Evolutionary conservation across 2,888 invertebrate genomes (phyloP).

Genomic region (Seira sanloemensis): DNA sequence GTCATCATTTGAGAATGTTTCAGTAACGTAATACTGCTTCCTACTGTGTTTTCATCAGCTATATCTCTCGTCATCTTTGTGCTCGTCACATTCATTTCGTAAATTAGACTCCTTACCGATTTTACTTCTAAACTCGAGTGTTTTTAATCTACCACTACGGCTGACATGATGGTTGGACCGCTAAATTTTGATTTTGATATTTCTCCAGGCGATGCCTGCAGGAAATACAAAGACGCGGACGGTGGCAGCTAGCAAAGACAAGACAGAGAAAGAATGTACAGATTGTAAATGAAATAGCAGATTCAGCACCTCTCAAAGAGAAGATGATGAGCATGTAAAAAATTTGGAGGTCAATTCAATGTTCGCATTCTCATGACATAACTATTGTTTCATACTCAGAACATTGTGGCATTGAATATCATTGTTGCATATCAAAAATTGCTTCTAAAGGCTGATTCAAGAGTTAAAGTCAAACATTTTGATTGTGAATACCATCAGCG

Average conservation of each 20-base stretch:
- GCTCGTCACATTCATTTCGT: slow-evolving; percentile 22
- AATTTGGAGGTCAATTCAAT: slow-evolving; percentile 32
- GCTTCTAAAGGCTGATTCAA: too few species aligned
- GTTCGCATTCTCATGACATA: neutral
- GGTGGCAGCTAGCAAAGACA: neutral
- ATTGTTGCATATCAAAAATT: too few species aligned
- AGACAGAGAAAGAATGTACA: too few species aligned
- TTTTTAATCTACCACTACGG: neutral
- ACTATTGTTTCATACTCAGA: neutral
- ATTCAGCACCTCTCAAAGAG: slow-evolving; percentile 7
- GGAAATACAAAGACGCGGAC: slow-evolving; percentile 31
- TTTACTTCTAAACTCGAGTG: slow-evolving; percentile 23
- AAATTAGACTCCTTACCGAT: slow-evolving; percentile 47
- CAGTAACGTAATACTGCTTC: slow-evolving; percentile 43
- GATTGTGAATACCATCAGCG: too few species aligned
- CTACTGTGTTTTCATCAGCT: slow-evolving; percentile 55
- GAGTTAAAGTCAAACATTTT: too few species aligned
- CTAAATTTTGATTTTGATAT: slow-evolving; percentile 46
- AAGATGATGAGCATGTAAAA: slow-evolving; percentile 27
- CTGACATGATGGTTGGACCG: neutral
- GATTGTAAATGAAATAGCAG: neutral
- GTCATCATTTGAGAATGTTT: slow-evolving; percentile 11
- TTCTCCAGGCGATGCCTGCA: slow-evolving; percentile 47
- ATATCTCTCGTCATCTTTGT: too few species aligned
- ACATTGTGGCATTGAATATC: too few species aligned